Percentiles rank a stretch among this genome's conserved stretches.
Evolutionary conservation across 2,113 vertebrate species (phyloP).

Genomic region (Phyllopteryx taeniolatus): DNA sequence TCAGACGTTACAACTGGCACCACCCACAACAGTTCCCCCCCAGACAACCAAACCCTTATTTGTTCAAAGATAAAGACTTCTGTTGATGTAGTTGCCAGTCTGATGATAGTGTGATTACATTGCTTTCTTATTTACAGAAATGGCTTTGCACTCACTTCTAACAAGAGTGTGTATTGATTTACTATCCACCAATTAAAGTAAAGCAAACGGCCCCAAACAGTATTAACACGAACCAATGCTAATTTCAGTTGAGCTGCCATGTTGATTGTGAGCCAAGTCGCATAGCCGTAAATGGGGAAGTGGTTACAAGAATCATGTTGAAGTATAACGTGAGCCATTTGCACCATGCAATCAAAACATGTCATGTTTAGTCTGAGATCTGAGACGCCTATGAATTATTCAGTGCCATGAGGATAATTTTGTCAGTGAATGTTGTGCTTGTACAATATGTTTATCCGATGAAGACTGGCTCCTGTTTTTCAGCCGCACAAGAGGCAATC

Average conservation of each 20-base stretch:
- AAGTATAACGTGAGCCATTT: constrained; percentile 14
- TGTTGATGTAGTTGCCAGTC: constrained; percentile 4
- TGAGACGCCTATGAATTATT: constrained; percentile 49
- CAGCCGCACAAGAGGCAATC: constrained; percentile 51
- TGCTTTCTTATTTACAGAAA: constrained; percentile 4
- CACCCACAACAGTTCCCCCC: background rate
- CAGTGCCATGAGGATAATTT: constrained; percentile 51
- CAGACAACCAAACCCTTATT: constrained; percentile 8
- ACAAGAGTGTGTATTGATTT: constrained; percentile 14
- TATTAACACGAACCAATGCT: constrained; percentile 18
- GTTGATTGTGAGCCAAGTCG: constrained; percentile 41
- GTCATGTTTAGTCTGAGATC: constrained; percentile 40
- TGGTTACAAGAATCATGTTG: background rate
- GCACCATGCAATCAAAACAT: constrained; percentile 49
- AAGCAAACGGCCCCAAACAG: constrained; percentile 21
- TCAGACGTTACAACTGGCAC: background rate
- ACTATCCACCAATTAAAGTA: constrained; percentile 31
- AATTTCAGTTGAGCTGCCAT: constrained; percentile 41
- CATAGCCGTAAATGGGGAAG: constrained; percentile 13
- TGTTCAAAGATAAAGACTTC: background rate
- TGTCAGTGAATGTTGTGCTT: constrained; percentile 53
- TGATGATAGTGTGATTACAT: constrained; percentile 5
- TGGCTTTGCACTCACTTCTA: background rate
- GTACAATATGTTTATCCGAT: constrained; percentile 34
- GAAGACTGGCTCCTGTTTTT: constrained; percentile 43